Evolutionary conservation across 2,113 vertebrate genomes (phyloP).

Genomic region (Herpetotheres cachinnans): DNA sequence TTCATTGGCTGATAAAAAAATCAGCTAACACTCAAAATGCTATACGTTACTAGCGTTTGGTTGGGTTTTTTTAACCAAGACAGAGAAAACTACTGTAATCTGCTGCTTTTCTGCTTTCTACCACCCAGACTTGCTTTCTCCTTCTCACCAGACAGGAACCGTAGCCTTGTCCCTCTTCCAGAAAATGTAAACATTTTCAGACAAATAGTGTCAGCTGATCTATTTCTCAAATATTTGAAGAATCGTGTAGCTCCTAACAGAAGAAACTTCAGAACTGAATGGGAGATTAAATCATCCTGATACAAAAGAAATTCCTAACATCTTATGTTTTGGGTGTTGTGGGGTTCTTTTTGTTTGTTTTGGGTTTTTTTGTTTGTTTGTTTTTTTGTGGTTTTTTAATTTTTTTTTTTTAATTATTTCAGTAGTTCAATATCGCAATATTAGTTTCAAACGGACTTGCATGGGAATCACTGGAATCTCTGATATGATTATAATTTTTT

Average conservation of each 20-base stretch:
- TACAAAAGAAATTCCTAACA: neutral
- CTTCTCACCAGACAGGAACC: neutral
- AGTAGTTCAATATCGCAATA: neutral
- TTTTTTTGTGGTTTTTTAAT: too few relatives aligned
- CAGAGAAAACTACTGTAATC: neutral
- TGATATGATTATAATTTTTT: neutral
- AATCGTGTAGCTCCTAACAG: neutral
- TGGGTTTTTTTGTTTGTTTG: neutral
- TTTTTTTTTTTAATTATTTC: too few relatives aligned
- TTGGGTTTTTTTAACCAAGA: neutral
- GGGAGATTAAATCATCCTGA: neutral
- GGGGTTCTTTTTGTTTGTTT: neutral
- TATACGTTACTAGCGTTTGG: neutral
- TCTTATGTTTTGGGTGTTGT: neutral
- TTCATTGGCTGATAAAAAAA: conserved; percentile 17
- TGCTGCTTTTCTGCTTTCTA: neutral
- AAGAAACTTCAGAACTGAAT: neutral
- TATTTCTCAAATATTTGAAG: neutral
- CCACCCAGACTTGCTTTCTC: neutral
- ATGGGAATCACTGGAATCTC: neutral
- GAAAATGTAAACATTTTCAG: neutral
- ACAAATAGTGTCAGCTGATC: neutral
- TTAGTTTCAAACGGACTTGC: neutral
- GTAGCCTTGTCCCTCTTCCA: neutral
- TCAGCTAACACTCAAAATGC: neutral